Base-by-base conservation (phyloP, 1,140 invertebrate species). In the Drosophila auraria region DNA sequence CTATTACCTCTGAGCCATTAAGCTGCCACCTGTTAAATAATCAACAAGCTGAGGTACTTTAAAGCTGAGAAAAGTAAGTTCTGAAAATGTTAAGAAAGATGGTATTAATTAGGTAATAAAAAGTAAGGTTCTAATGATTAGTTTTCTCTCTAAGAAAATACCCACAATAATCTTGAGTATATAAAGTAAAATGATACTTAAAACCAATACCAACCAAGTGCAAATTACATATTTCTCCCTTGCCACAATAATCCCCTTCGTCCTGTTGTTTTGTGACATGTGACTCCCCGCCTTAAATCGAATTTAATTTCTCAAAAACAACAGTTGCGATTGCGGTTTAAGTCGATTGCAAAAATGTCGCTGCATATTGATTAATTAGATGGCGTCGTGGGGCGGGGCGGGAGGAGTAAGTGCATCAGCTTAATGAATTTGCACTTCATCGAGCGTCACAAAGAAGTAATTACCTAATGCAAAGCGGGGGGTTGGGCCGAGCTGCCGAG, bases 351-450 rank as follows among this genome's bases (percentile, higher is more conserved):
- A 8, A 9, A 45, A 42, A 25, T 20, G 27, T 20, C 20, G 25
- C 47, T 27, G 49, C n/a, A 45, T 70, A 54, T 70, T 70, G 68
- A 70, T 70, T 70, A 70, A 70, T 70, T 69, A 62, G 20, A 59
- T 62, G 27, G n/a, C 15, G 40, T 12, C 33, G 11, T 20, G 44
- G 50, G 20, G 63, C 50, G 23, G 11, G 38, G 47, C 9, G 42
- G 30, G n/a, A 8, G 30, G 25, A 12, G 27, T 17, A 30, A 63
- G 66, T 83, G 72, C 83, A 89, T 70, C 78, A 89, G 72, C 87
- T 53, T 74, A 89, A 89, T 89, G 84, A 84, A 81, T 84, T 79
- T 89, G 81, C 84, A 87, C 80, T 87, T 89, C 78, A 68, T 72
- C 80, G 72, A 53, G 58, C 53, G 53, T 54, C 84, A 89, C 84